phyloP scores from a whole-genome alignment of 2,113 vertebrate genomes.

The Platanista minor region DNA sequence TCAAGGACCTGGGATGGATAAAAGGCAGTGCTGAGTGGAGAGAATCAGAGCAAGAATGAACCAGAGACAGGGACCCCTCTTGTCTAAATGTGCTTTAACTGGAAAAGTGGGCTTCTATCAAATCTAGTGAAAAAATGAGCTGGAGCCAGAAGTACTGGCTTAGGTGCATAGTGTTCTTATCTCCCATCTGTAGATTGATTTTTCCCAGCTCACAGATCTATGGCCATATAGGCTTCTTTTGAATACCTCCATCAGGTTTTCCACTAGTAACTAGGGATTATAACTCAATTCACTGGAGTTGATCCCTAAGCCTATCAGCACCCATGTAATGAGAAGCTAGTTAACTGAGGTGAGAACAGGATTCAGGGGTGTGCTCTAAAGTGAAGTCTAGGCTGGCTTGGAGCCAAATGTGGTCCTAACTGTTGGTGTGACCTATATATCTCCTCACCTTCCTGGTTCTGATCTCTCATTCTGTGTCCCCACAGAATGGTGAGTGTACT shows the following conservation, averaged over 20 bases:
- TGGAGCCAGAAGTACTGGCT: background rate
- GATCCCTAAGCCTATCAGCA: background rate
- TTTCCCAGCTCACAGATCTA: background rate
- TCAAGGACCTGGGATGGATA: conserved; percentile 68
- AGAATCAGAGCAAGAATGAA: conserved; percentile 12
- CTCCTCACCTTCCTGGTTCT: background rate
- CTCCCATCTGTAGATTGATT: background rate
- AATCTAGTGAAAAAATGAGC: background rate
- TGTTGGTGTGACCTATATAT: background rate
- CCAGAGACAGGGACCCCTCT: background rate
- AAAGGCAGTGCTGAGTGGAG: background rate
- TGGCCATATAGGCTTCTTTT: background rate
- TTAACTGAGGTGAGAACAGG: background rate
- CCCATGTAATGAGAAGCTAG: background rate
- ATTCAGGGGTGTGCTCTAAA: background rate
- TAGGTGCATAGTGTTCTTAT: background rate
- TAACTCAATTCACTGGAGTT: conserved; percentile 3
- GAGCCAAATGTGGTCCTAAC: background rate
- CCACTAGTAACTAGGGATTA: background rate
- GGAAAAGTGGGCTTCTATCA: background rate
- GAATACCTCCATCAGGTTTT: background rate
- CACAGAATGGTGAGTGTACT: background rate
- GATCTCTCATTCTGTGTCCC: background rate
- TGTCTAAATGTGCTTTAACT: background rate
- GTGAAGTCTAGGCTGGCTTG: background rate